Evolutionary conservation across 2,888 invertebrate genomes (phyloP), one percentile per base, ranked within the genome.

Genomic region (Ypsolopha sequella): DNA sequence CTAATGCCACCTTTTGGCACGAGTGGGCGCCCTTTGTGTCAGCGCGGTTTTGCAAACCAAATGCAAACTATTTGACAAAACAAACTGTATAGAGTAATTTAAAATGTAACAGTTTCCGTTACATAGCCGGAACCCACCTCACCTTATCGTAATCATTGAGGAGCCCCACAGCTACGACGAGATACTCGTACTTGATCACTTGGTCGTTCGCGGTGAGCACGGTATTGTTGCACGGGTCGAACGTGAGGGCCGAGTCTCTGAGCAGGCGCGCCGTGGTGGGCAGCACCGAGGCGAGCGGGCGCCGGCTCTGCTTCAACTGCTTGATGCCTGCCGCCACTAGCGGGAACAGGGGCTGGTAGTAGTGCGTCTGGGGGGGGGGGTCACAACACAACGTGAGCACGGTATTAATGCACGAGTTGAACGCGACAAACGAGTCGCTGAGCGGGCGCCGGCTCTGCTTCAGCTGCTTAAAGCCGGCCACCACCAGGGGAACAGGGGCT

Each of bases 331-430:
- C 96, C 0, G 96, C 98, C 51, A 98, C 91, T 51, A 99, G 79
- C 0, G 98, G 96, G 79, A 96, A 98, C 72, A 95, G 88, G 0
- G 98, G 95, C 77, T 99, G 98, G 77, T 98, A 98, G 76, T 95
- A 98, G 76, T 98, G 98, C 53, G 85, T 76, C 93, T 94, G 62
- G 10, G 41, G 56, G 10, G 41, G 56, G 55, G 33, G 33, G 33
- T n/a, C 24, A 24, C 24, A 4, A 24, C 24, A 24, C 4, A 24
- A n/a, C n/a, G n/a, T n/a, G n/a, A n/a, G n/a, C 24, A 24, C 24
- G 24, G 24, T 24, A 4, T n/a, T n/a, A n/a, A n/a, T n/a, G n/a
- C n/a, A n/a, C n/a, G n/a, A n/a, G n/a, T n/a, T n/a, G n/a, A n/a
- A n/a, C n/a, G n/a, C n/a, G n/a, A n/a, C n/a, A n/a, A n/a, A n/a